Percentiles rank a stretch among this genome's conserved stretches.
These are phyloP conservation scores for Drosophila emarginata DNA, from an alignment of 2,888 invertebrate species.

Conservation along the genomic window DNA sequence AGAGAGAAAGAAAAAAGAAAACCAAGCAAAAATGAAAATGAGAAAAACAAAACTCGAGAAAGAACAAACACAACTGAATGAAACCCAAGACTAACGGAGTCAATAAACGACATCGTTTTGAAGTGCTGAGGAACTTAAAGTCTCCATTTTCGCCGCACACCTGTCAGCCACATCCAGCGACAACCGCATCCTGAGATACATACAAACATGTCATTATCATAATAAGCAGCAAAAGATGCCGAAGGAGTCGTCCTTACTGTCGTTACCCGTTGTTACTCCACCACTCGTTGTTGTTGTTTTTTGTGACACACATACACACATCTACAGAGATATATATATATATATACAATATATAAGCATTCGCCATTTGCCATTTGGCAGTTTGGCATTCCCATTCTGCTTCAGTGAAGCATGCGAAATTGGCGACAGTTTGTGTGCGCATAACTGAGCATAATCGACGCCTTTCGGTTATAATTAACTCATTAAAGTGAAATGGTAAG, in stretches of 20 bases:
- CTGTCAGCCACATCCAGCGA: conserved; percentile 43
- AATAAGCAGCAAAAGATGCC: conserved; percentile 66
- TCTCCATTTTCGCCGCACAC: conserved; percentile 40
- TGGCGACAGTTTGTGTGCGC: conserved; percentile 76
- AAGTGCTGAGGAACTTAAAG: conserved; percentile 59
- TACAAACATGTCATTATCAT: conserved; percentile 75
- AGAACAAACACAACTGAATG: conserved; percentile 17
- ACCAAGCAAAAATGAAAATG: conserved; percentile 20
- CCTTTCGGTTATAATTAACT: conserved; percentile 78
- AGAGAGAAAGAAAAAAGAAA: too few relatives aligned
- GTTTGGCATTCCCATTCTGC: conserved; percentile 60
- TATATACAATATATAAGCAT: conserved; percentile 11
- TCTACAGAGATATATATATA: background rate
- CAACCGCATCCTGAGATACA: conserved; percentile 46
- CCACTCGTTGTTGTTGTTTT: background rate
- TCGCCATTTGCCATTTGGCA: conserved; percentile 14
- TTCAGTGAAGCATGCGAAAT: conserved; percentile 70
- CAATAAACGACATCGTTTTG: conserved; percentile 71
- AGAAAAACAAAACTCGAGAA: conserved; percentile 35
- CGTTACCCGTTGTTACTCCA: conserved; percentile 29
- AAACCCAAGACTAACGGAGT: conserved; percentile 61
- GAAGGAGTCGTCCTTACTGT: conserved; percentile 33
- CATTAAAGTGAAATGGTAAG: conserved; percentile 75
- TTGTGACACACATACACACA: conserved; percentile 30
- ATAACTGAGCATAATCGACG: conserved; percentile 78